These are phyloP conservation scores for Amphilophus citrinellus DNA, from an alignment of 2,113 vertebrate species.

Conservation along the genomic window DNA sequence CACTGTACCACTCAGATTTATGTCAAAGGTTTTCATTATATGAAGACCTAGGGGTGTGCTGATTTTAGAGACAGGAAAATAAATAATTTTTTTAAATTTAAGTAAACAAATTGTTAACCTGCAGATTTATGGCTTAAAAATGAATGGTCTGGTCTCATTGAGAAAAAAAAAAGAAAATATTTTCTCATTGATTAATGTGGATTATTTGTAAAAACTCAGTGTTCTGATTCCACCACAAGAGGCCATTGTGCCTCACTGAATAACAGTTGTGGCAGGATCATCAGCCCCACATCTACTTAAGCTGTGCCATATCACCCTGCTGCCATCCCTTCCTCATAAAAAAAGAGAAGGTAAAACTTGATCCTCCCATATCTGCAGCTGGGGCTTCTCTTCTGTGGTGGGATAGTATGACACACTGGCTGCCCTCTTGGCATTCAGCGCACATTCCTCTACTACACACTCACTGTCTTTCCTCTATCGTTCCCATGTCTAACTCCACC, in stretches of 20 bases:
- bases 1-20: background rate
- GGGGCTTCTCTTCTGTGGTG: slow-evolving; percentile 42
- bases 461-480: slow-evolving; percentile 31
- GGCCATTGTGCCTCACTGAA: slow-evolving; percentile 59
- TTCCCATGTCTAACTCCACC: background rate
- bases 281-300: slow-evolving; percentile 24
- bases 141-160: no score
- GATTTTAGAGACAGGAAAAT: slow-evolving; percentile 1
- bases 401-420: slow-evolving; percentile 48
- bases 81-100: background rate
- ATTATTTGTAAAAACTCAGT: slow-evolving; percentile 7
- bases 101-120: background rate
- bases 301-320: slow-evolving; percentile 12
- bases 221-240: slow-evolving; percentile 53
- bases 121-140: background rate
- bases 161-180: no score
- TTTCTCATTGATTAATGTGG: no score
- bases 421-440: slow-evolving; percentile 27
- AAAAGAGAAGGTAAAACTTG: slow-evolving; percentile 63
- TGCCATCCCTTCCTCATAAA: slow-evolving; percentile 47
- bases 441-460: slow-evolving; percentile 21
- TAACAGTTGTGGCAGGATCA: slow-evolving; percentile 6
- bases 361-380: slow-evolving; percentile 56
- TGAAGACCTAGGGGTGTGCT: background rate
- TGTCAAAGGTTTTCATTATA: background rate